These are phyloP conservation scores for Sebastes dallii DNA, from an alignment of 2,797 vertebrate species.

Conservation along the genomic window DNA sequence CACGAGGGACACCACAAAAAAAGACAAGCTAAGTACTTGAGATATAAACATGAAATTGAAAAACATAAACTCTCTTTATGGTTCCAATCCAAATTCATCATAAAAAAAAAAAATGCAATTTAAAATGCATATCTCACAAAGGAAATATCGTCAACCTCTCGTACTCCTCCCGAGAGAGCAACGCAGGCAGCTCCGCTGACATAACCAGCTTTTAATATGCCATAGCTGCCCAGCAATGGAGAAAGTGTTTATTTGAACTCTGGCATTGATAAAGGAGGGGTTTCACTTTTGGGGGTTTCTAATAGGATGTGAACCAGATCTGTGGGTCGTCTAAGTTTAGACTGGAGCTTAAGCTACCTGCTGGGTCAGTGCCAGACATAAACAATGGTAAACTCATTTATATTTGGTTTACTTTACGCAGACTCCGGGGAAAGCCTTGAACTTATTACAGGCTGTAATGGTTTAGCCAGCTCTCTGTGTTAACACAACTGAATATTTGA, in stretches of 20 bases:
- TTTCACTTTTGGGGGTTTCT: constrained; percentile 42
- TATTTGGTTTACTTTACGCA: constrained; percentile 50
- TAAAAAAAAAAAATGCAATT: neutral
- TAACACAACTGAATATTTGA: constrained; percentile 23
- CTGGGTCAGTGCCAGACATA: constrained; percentile 64
- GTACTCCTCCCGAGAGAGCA: constrained; percentile 23
- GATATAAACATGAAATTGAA: neutral
- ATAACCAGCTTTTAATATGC: constrained; percentile 47
- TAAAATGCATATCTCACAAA: constrained; percentile 26
- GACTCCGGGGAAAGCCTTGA: constrained; percentile 30
- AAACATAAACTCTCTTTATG: constrained; percentile 1
- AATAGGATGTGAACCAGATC: constrained; percentile 65
- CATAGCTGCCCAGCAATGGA: constrained; percentile 29
- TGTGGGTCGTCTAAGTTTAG: constrained; percentile 61
- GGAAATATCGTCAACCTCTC: constrained; percentile 22
- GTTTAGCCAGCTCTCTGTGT: constrained; percentile 38
- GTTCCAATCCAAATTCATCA: constrained; percentile 2
- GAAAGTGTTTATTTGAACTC: constrained; percentile 75
- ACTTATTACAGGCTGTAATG: constrained; percentile 40
- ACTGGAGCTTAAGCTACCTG: constrained; percentile 70
- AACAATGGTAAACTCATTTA: constrained; percentile 68
- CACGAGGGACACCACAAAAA: neutral
- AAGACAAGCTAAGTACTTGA: neutral
- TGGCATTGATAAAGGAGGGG: constrained; percentile 42
- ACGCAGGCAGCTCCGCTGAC: constrained; percentile 18